These are phyloP conservation scores for Lasioglossum pauxillum DNA, from an alignment of 2,888 invertebrate genomes.

Conservation along the genomic window DNA sequence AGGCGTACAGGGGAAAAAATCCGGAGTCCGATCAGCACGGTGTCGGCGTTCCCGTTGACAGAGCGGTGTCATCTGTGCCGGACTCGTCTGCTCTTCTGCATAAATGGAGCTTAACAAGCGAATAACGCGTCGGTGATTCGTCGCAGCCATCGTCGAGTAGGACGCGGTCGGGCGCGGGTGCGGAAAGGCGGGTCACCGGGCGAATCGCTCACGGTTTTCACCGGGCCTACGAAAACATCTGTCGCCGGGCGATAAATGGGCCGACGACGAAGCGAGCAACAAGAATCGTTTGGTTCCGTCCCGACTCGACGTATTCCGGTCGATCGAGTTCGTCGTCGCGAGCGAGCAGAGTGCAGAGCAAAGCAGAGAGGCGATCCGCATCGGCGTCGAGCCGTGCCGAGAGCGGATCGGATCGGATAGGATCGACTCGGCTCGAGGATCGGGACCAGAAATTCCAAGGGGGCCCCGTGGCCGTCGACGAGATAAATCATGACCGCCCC, in stretches of 20 bases:
- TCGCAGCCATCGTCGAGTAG: neutral
- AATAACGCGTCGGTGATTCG: neutral
- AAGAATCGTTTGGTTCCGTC: conserved; percentile 48
- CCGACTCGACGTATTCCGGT: conserved; percentile 53
- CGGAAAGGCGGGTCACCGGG: neutral
- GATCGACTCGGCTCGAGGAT: conserved; percentile 4
- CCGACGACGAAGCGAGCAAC: conserved; percentile 3
- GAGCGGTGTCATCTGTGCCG: neutral
- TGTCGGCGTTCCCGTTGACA: neutral
- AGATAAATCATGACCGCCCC: conserved; percentile 64
- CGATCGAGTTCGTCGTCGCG: conserved; percentile 53
- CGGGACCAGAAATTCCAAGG: conserved; percentile 51
- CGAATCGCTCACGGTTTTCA: conserved; percentile 29
- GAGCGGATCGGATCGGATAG: conserved; percentile 4
- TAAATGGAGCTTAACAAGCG: conserved; percentile 7
- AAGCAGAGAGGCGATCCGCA: neutral
- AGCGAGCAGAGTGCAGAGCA: neutral
- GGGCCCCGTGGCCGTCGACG: conserved; percentile 47
- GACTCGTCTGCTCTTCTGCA: neutral
- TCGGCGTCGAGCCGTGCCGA: neutral
- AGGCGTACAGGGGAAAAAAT: neutral
- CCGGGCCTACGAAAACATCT: conserved; percentile 22
- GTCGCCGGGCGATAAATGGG: conserved; percentile 21
- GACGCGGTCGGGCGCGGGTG: neutral
- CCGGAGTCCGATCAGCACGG: neutral